Conservation (phyloP, 2,113 vertebrate species). For the Crotalus viridis region DNA sequence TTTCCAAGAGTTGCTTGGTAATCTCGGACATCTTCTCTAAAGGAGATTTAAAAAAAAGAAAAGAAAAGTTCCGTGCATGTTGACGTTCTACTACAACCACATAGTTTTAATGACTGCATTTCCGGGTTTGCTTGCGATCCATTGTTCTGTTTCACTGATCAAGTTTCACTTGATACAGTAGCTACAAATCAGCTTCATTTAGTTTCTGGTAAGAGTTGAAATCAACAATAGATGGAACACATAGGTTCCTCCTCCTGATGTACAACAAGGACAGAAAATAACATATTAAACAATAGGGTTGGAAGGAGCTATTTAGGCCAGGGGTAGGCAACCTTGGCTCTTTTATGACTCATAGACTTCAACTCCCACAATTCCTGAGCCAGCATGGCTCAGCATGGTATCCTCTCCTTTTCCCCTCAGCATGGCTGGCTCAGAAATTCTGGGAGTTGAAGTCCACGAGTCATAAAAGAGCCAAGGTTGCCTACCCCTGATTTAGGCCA, state of each 20-base stretch:
- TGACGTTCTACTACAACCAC: background rate
- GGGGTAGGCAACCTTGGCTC: no score
- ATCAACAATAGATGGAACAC: background rate
- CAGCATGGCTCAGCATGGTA: no score
- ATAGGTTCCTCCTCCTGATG: background rate
- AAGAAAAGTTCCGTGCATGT: background rate
- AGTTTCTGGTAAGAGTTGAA: background rate
- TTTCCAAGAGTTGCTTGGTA: conserved; percentile 82
- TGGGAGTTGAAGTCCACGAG: no score
- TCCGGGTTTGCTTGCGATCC: background rate
- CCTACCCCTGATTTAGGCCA: no score
- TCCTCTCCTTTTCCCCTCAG: no score
- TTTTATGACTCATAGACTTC: no score
- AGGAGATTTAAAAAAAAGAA: conserved; percentile 17
- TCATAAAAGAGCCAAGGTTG: no score
- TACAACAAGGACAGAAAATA: background rate
- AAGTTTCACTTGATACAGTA: no score
- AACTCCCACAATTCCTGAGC: no score
- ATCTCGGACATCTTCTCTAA: conserved; percentile 87
- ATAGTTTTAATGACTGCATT: no score
- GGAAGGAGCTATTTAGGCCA: background rate
- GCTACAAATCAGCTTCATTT: background rate
- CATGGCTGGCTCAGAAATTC: no score
- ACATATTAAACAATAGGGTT: background rate
- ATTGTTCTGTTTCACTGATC: background rate